A percentile compares a stretch with the other conserved stretches of the same genome.
These are phyloP conservation scores for human (Homo sapiens) DNA, from an alignment of 2,113 vertebrate genomes.

Conservation along the genomic window GRCh38 chr5:174343001-174343500, in stretches of 20 bases:
- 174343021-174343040: neutral
- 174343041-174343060: neutral
- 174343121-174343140: constrained; percentile 38
- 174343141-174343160: constrained; percentile 55
- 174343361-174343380: neutral
- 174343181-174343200: neutral
- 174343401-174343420: neutral
- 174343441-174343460: neutral
- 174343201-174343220: constrained; percentile 6
- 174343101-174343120: neutral
- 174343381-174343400: neutral
- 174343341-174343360: constrained; percentile 24
- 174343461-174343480: constrained; percentile 4
- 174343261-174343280: neutral
- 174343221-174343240: neutral
- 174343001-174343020: neutral
- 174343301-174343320: neutral
- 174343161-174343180: neutral
- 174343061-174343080: neutral
- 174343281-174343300: neutral
- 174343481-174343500: neutral
- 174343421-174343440: neutral
- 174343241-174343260: constrained; percentile 57
- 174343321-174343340: neutral
- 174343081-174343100: neutral